These are phyloP conservation scores for Scleropages formosus DNA, from an alignment of 2,797 vertebrate genomes.

Conservation along the genomic window DNA sequence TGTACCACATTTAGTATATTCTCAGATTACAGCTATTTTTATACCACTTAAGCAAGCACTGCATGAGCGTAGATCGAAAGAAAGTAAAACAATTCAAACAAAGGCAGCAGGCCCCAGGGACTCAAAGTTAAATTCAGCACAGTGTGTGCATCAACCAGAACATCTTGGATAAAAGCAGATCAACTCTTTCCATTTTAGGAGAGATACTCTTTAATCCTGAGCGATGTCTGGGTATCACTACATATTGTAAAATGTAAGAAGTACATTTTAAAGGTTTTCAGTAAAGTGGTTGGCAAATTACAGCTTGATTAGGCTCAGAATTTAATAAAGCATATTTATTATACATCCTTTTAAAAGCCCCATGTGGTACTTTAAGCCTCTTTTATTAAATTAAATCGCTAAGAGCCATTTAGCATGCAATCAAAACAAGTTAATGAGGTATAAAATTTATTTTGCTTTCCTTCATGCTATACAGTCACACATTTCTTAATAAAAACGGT, in stretches of 20 bases:
- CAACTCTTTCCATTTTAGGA: too few species aligned
- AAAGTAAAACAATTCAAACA: too few species aligned
- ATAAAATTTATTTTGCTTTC: slow-evolving; percentile 32
- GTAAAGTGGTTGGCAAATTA: slow-evolving; percentile 22
- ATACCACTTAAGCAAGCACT: too few species aligned
- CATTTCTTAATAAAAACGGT: slow-evolving; percentile 19
- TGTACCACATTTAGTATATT: too few species aligned
- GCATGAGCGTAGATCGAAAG: too few species aligned
- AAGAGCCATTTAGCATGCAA: slow-evolving; percentile 30
- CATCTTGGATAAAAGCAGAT: too few species aligned
- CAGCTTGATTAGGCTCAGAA: slow-evolving; percentile 28
- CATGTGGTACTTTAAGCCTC: slow-evolving; percentile 26
- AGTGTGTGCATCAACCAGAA: too few species aligned
- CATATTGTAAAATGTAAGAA: not conserved
- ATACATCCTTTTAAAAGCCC: slow-evolving; percentile 26
- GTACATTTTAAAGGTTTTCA: slow-evolving; percentile 23
- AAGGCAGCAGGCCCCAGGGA: too few species aligned
- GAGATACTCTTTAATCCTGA: not conserved
- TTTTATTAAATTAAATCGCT: slow-evolving; percentile 34
- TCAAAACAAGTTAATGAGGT: slow-evolving; percentile 34
- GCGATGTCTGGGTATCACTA: not conserved
- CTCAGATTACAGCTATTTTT: too few species aligned
- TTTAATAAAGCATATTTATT: slow-evolving; percentile 26
- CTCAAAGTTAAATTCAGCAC: too few species aligned
- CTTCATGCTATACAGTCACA: slow-evolving; percentile 26